These are phyloP conservation scores for Aphaenogaster ashmeadi DNA, from an alignment of 1,140 invertebrate genomes.

Conservation along the genomic window DNA sequence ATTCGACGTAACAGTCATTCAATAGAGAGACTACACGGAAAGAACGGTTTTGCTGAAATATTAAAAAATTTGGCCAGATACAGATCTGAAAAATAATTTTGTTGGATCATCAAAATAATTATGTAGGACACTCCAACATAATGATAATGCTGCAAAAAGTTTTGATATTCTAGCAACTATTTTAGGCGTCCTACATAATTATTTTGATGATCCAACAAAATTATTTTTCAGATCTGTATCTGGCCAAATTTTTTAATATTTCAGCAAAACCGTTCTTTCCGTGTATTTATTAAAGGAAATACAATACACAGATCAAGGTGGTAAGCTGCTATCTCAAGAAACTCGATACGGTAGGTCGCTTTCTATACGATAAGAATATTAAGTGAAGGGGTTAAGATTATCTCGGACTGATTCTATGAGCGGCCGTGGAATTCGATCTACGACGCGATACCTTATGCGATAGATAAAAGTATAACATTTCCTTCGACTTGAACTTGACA, in stretches of 20 bases:
- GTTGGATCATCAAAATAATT: too few relatives aligned
- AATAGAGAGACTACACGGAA: slow-evolving; percentile 7
- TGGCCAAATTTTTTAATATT: too few relatives aligned
- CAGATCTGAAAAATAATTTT: too few relatives aligned
- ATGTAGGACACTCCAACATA: too few relatives aligned
- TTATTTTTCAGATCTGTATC: too few relatives aligned
- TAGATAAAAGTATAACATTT: slow-evolving; percentile 54
- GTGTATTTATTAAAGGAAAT: slow-evolving; percentile 58
- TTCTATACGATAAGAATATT: slow-evolving; percentile 61
- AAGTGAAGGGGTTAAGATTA: slow-evolving; percentile 55
- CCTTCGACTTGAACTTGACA: slow-evolving; percentile 16
- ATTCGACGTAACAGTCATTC: background rate
- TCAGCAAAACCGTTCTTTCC: too few relatives aligned
- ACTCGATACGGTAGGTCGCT: slow-evolving; percentile 47
- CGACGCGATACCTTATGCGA: background rate
- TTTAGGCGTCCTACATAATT: too few relatives aligned
- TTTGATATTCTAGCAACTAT: too few relatives aligned
- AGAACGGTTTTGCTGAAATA: too few relatives aligned
- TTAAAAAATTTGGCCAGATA: too few relatives aligned
- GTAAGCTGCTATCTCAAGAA: slow-evolving; percentile 56
- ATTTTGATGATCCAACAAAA: too few relatives aligned
- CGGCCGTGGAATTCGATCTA: slow-evolving; percentile 48
- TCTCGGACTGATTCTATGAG: slow-evolving; percentile 47
- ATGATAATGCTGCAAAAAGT: too few relatives aligned
- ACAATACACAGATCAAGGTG: slow-evolving; percentile 17